A percentile compares a stretch with the other conserved stretches of the same genome.
phyloP scores from a whole-genome alignment of 2,113 vertebrate species.

The Hystrix brachyura region DNA sequence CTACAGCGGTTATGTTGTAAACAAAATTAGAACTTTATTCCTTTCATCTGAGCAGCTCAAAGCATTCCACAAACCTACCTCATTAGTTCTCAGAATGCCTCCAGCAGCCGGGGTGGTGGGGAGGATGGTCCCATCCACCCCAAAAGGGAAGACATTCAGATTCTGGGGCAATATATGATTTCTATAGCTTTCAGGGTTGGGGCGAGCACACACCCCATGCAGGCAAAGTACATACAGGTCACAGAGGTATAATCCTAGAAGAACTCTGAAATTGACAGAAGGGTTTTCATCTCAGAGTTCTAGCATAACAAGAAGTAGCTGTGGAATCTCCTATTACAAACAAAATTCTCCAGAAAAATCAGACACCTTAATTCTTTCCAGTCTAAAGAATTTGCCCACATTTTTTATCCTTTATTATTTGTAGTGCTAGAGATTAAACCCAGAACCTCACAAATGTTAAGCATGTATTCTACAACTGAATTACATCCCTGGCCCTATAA shows the following conservation, averaged over 20 bases:
- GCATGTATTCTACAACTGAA: neutral
- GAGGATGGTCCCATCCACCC: neutral
- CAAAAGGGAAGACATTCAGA: neutral
- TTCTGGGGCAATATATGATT: neutral
- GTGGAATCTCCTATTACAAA: neutral
- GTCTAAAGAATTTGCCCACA: neutral
- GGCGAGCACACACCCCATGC: neutral
- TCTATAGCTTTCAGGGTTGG: neutral
- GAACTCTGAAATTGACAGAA: neutral
- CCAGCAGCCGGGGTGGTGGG: neutral
- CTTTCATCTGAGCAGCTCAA: constrained; percentile 52
- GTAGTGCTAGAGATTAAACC: neutral
- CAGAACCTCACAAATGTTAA: neutral
- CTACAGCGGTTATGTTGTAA: neutral
- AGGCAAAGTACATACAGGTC: neutral
- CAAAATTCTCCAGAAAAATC: neutral
- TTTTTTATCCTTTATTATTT: neutral
- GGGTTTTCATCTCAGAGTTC: neutral
- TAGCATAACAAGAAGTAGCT: neutral
- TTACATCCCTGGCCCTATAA: neutral
- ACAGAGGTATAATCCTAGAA: neutral
- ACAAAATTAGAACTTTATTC: neutral
- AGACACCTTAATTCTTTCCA: neutral
- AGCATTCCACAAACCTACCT: constrained; percentile 10
- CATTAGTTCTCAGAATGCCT: neutral